Evolutionary conservation across 2,797 vertebrate genomes (phyloP).

Genomic region (Loriculus beryllinus): DNA sequence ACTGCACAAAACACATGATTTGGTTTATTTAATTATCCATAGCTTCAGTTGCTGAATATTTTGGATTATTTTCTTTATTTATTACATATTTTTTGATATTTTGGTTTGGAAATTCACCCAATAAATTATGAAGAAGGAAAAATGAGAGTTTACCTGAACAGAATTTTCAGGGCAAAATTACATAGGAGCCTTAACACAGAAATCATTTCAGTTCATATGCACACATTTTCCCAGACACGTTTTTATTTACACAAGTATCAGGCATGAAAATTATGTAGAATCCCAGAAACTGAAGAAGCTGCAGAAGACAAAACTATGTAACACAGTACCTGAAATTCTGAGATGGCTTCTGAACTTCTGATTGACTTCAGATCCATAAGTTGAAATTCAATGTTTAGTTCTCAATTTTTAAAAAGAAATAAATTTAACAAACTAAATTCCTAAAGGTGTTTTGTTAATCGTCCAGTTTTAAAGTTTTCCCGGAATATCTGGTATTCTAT

Average conservation of each 20-base stretch:
- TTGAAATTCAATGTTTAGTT: neutral
- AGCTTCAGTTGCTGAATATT: neutral
- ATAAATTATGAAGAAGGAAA: neutral
- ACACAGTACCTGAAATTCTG: neutral
- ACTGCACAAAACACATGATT: neutral
- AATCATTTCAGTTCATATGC: neutral
- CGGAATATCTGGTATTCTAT: neutral
- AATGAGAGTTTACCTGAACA: neutral
- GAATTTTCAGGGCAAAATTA: neutral
- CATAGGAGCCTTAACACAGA: neutral
- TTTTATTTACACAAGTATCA: neutral
- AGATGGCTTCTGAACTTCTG: neutral
- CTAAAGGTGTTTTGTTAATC: neutral
- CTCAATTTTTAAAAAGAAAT: neutral
- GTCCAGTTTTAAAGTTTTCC: neutral
- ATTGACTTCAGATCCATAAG: neutral
- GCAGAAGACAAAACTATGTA: neutral
- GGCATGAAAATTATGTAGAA: neutral
- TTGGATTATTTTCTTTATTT: too few relatives aligned
- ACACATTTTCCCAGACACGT: neutral
- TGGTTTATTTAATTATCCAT: neutral
- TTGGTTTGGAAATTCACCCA: neutral
- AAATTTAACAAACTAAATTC: neutral
- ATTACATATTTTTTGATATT: neutral
- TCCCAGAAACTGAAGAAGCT: neutral